These are phyloP conservation scores for Nannoperca australis DNA, from an alignment of 2,797 vertebrate species.

Conservation along the genomic window DNA sequence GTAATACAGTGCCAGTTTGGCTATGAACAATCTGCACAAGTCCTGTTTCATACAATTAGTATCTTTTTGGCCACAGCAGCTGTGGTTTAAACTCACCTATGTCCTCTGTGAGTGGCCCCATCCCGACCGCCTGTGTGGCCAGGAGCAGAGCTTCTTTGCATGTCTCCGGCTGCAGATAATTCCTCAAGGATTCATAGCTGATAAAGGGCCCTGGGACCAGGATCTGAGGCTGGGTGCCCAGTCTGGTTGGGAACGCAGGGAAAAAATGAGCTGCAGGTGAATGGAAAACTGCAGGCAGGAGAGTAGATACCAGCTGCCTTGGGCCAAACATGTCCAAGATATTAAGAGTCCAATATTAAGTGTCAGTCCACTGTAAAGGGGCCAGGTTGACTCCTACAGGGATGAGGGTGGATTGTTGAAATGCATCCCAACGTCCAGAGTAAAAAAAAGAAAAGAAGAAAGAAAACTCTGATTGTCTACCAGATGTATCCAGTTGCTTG, in stretches of 20 bases:
- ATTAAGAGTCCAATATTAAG: conserved; percentile 48
- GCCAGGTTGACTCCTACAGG: conserved; percentile 42
- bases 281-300: conserved; percentile 84
- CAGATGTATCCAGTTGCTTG: conserved; percentile 24
- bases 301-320: conserved; percentile 82
- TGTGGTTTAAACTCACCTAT: conserved; percentile 79
- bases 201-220: conserved; percentile 86
- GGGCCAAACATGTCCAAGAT: conserved; percentile 85
- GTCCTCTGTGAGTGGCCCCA: conserved; percentile 75
- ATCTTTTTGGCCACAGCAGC: conserved; percentile 8
- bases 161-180: conserved; percentile 85
- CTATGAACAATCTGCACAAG: conserved; percentile 16
- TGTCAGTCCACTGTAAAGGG: conserved; percentile 34
- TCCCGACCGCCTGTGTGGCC: conserved; percentile 77
- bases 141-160: conserved; percentile 86
- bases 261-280: conserved; percentile 84
- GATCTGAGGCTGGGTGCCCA: conserved; percentile 80
- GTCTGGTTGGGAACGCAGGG: conserved; percentile 80
- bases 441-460: background rate
- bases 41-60: conserved; percentile 20
- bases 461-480: background rate
- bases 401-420: conserved; percentile 24
- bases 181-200: conserved; percentile 87
- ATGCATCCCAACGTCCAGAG: conserved; percentile 53
- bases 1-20: conserved; percentile 55